These are phyloP conservation scores for Chlorocebus sabaeus DNA, from an alignment of 2,113 vertebrate species.

Conservation along the genomic window DNA sequence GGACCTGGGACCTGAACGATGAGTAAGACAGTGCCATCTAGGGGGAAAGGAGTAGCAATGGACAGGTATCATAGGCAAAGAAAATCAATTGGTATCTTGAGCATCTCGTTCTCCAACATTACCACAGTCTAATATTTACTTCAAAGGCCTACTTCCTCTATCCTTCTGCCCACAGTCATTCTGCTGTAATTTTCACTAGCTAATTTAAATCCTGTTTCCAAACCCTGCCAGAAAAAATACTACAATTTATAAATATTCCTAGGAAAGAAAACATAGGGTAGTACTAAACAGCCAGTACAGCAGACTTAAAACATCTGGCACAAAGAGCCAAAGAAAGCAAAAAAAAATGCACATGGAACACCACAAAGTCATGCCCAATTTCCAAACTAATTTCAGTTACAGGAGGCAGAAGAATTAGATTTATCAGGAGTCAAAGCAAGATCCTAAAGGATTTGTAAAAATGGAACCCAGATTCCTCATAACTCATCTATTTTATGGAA, in stretches of 20 bases:
- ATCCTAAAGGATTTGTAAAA: background rate
- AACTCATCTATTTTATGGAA: background rate
- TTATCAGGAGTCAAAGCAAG: background rate
- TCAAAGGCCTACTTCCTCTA: background rate
- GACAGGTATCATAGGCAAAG: background rate
- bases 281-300: background rate
- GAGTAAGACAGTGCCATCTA: background rate
- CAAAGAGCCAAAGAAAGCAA: background rate
- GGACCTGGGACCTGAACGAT: background rate
- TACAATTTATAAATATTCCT: background rate
- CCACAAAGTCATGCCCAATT: background rate
- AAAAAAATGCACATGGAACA: background rate
- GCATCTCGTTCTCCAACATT: background rate
- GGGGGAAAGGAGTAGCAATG: background rate
- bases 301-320: background rate
- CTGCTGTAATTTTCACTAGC: background rate
- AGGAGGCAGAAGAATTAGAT: background rate
- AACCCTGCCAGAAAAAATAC: background rate
- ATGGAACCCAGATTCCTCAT: background rate
- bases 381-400: background rate
- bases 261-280: background rate
- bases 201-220: background rate
- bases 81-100: background rate
- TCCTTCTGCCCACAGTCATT: background rate
- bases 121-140: background rate